Evolutionary conservation across 2,113 vertebrate genomes (phyloP).

Genomic region (Taxidea taxus): DNA sequence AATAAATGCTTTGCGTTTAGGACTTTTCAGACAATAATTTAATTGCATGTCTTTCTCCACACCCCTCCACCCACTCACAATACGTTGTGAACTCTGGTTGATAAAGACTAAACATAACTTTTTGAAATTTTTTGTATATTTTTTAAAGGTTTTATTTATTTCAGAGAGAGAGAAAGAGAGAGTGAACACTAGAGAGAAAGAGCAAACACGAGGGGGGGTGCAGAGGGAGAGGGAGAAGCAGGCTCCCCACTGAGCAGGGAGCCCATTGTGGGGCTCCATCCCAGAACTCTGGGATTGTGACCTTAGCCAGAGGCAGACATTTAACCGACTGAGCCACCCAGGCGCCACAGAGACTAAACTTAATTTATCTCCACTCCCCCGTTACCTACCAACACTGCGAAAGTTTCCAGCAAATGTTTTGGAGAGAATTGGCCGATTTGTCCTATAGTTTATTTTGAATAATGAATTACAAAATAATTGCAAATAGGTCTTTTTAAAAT

Average conservation of each 20-base stretch:
- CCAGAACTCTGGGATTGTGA: too few relatives aligned
- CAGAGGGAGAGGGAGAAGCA: too few relatives aligned
- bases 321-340: neutral
- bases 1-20: neutral
- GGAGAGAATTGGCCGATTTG: neutral
- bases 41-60: neutral
- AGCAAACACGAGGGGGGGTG: too few relatives aligned
- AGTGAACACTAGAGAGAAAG: too few relatives aligned
- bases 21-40: neutral
- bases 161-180: too few relatives aligned
- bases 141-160: neutral
- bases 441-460: neutral
- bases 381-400: neutral
- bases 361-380: neutral
- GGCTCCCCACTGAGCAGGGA: too few relatives aligned
- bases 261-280: too few relatives aligned
- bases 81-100: neutral
- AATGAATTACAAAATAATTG: neutral
- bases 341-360: neutral
- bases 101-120: neutral
- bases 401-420: neutral
- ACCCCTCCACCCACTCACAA: neutral
- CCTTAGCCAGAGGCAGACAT: neutral
- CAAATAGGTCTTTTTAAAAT: neutral
- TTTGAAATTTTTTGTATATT: neutral